Percentiles rank a stretch among this genome's conserved stretches.
Evolutionary conservation across 2,797 vertebrate species (phyloP).

Genomic region (Phoxinus dragarum): DNA sequence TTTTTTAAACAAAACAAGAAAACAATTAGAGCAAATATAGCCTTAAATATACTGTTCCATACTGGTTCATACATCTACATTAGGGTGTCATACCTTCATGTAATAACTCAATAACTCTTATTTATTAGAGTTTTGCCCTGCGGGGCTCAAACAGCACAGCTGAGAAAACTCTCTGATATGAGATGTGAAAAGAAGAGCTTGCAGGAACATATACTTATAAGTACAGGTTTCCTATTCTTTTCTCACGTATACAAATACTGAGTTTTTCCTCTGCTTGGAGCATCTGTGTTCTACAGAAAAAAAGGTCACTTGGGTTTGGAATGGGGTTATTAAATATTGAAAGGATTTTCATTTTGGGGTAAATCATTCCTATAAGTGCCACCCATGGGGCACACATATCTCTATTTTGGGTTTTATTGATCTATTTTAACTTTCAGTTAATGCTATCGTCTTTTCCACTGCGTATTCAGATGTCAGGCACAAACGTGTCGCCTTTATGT

Average conservation of each 20-base stretch:
- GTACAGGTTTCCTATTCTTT: background rate
- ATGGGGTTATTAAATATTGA: background rate
- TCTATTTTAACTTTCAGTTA: background rate
- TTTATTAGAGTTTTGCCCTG: conserved; percentile 35
- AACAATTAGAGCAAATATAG: too few relatives aligned
- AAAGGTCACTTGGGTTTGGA: background rate
- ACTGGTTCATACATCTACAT: background rate
- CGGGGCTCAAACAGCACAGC: conserved; percentile 40
- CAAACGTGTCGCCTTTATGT: conserved; percentile 33
- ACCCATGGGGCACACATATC: background rate
- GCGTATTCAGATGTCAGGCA: conserved; percentile 35
- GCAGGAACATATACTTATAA: background rate
- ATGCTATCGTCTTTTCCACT: background rate
- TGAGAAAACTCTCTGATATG: conserved; percentile 63
- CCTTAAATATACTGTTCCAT: background rate
- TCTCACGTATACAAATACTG: background rate
- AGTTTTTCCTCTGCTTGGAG: background rate
- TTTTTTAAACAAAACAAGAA: too few relatives aligned
- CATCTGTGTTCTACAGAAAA: background rate
- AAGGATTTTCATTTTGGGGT: background rate
- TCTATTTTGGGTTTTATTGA: background rate
- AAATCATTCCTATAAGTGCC: background rate
- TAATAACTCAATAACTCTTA: conserved; percentile 22
- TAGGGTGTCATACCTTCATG: background rate
- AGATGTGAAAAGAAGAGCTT: conserved; percentile 47